A percentile compares a stretch with the other conserved stretches of the same genome.
These are phyloP conservation scores for Crotalus horridus DNA, from an alignment of 2,113 vertebrate species.

Conservation along the genomic window DNA sequence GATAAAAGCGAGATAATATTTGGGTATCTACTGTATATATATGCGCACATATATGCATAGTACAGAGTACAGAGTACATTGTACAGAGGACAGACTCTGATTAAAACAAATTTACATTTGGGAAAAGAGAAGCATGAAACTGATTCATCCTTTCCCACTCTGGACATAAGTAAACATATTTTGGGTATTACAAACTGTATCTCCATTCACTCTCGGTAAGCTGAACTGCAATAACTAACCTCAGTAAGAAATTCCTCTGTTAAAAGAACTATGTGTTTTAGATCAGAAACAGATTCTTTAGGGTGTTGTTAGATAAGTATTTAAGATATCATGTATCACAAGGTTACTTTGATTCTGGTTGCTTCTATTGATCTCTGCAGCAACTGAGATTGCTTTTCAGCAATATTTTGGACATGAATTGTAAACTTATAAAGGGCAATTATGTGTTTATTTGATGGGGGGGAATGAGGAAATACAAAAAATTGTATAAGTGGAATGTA, in stretches of 20 bases:
- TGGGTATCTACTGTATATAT: neutral
- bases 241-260: neutral
- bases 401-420: neutral
- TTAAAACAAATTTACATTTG: neutral
- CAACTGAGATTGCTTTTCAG: neutral
- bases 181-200: neutral
- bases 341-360: neutral
- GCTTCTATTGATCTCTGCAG: neutral
- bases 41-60: neutral
- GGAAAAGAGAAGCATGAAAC: neutral
- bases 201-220: neutral
- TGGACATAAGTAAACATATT: neutral
- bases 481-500: conserved; percentile 53
- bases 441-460: conserved; percentile 27
- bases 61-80: no score
- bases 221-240: neutral
- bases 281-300: neutral
- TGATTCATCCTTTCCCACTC: neutral
- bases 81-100: neutral
- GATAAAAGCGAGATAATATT: neutral
- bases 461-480: neutral
- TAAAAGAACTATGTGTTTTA: neutral
- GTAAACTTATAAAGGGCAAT: conserved; percentile 42
- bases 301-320: neutral
- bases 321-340: neutral